Evolutionary conservation across 2,888 invertebrate species (phyloP), one percentile per base, ranked within the genome.

Genomic region (Neocrepidodera transversa): DNA sequence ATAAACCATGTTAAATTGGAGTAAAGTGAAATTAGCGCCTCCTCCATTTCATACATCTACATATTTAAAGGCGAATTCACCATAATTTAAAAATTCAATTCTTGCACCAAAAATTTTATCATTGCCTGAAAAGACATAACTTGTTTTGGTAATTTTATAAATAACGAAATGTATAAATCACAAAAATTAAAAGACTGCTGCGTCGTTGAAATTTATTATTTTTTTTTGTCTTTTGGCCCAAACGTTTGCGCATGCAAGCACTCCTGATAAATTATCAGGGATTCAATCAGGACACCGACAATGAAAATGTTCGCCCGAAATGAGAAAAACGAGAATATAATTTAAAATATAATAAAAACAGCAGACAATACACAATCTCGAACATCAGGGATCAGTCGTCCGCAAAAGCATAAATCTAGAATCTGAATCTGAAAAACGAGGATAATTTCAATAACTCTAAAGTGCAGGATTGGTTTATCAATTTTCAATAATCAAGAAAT

Each of bases 361-460:
- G 32, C 60, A 55, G 51, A 63, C 63, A 63, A 63, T 54, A 58
- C 60, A 60, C 60, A 58, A 56, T 58, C 60, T 62, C 65, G 60
- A 56, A 55, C 60, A 61, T 60, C 60, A 53, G 49, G 32, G 52
- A 49, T 59, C 60, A 52, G 57, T 58, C 60, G 60, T 56, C 59
- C 59, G 65, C 58, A 58, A 67, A 65, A 70, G 69, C 73, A 74
- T 73, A 74, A 73, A 74, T 72, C 71, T 73, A 68, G 60, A 68
- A 68, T 70, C 70, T 64, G 68, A 67, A 67, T 68, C 70, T 70
- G 69, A 67, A 71, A 67, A 71, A 71, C 70, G 71, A 67, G 68
- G 71, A 72, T 72, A 70, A 74, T 74, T 73, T 73, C 73, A 73
- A 74, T 73, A 73, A 72, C 71, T 53, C 53, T 35, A 53, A 43